Conservation (phyloP, 2,797 vertebrate species). For the Smutsia temminckii region DNA sequence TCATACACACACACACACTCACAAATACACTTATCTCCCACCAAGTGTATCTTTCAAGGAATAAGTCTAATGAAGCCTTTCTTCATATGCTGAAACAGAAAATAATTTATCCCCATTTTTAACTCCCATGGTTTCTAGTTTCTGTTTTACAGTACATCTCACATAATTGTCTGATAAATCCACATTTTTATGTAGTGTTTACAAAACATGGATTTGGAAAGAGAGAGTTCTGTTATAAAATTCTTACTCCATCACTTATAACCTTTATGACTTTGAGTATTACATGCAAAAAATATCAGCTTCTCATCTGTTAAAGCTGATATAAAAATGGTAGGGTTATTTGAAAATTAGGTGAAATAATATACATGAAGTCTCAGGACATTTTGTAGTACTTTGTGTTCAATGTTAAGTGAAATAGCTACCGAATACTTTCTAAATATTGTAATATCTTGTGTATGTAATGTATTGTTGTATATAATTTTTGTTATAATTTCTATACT, state of each 20-base stretch:
- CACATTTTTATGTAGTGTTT: background rate
- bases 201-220: background rate
- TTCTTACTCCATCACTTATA: background rate
- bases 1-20: background rate
- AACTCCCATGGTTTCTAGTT: background rate
- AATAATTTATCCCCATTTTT: background rate
- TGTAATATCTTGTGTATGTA: background rate
- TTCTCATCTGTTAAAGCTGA: background rate
- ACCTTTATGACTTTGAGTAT: background rate
- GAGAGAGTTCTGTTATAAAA: background rate
- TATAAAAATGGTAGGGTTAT: background rate
- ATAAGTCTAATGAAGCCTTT: background rate
- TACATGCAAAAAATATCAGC: background rate
- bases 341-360: slow-evolving; percentile 23
- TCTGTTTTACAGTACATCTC: background rate
- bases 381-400: background rate
- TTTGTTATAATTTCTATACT: background rate
- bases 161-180: background rate
- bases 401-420: background rate
- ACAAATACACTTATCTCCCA: background rate
- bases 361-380: background rate
- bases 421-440: background rate
- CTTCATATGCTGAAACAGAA: background rate
- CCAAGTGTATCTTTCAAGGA: background rate
- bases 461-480: background rate